Base-by-base conservation (phyloP, 2,888 invertebrate species). In the Agrochola macilenta region DNA sequence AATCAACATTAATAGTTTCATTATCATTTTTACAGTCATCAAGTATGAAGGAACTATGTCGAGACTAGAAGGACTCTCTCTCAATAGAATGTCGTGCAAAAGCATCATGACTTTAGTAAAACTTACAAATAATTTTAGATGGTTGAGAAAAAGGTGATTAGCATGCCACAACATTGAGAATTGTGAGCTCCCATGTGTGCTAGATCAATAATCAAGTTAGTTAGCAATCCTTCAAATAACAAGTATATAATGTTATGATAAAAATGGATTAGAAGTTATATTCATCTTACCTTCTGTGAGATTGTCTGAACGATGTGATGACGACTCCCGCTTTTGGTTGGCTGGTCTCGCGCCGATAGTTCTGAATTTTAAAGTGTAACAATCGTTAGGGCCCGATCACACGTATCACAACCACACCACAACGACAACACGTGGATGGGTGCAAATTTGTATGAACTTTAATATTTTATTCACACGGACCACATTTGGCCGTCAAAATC, bases 281-380 rank as follows among this genome's bases (percentile, higher is more conserved):
- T 74, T 74, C 46, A 69, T 84, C 79, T 92, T 95, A 99, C 98
- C 99, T 98, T 93, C 99, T 95, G 90, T 99, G 98, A 23, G 99
- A 98, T 92, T 98, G 98, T 70, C 99, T 96, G 90, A 98, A 99
- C 5, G 99, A 99, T 3, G 99, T 99, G 76, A 99, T 98, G 72
- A 99, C 99, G 12, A 99, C 99, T 0, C 99, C 99, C 3, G 98
- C 98, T 94, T 98, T 98, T 85, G 97, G 95, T 84, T 97, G 97
- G 58, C 94, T 94, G 23, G 96, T 95, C 87, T 97, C 97, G 0
- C 97, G 95, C 11, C 97, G 96, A 78, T 96, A 97, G 65, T 95
- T 96, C 97, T 97, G 87, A 71, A 92, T 89, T 74, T 17, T 39
- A 49, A 81, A 81, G 17, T 43, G 1, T 52, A 7, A 14, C 5